Percentiles rank a stretch among this genome's conserved stretches.
phyloP scores from a whole-genome alignment of 2,888 invertebrate species.

The Scaptomyza tumidula region DNA sequence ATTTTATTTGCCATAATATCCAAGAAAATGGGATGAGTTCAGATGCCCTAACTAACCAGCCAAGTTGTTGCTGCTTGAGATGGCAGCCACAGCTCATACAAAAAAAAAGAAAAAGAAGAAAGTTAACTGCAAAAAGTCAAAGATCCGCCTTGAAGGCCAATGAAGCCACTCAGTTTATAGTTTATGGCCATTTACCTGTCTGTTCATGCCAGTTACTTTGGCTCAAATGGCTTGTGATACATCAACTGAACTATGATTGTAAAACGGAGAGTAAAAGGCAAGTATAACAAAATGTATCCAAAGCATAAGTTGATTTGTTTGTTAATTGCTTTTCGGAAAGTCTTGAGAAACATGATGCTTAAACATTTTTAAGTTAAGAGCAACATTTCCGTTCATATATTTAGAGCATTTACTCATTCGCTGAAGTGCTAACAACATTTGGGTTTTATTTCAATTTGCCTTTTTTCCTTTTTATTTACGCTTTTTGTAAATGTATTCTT shows the following conservation, averaged over 20 bases:
- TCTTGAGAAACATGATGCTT: background rate
- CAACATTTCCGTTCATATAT: background rate
- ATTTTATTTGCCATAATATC: conserved; percentile 51
- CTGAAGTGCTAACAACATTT: background rate
- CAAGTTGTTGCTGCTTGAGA: conserved; percentile 16
- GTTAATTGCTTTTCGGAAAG: background rate
- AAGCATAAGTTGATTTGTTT: background rate
- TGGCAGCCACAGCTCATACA: conserved; percentile 29
- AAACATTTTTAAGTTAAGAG: background rate
- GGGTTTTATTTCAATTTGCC: conserved; percentile 31
- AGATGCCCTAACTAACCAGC: conserved; percentile 34
- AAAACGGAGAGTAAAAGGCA: background rate
- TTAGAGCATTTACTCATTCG: conserved; percentile 29
- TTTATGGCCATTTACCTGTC: conserved; percentile 51
- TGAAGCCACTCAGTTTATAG: conserved; percentile 35
- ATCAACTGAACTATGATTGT: conserved; percentile 16
- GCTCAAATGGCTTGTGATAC: conserved; percentile 5
- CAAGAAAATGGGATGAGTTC: background rate
- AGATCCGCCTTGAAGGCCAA: conserved; percentile 46
- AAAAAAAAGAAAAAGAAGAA: background rate
- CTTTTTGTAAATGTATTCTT: conserved; percentile 1
- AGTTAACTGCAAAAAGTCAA: conserved; percentile 31
- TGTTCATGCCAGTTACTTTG: conserved; percentile 21
- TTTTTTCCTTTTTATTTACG: conserved; percentile 32
- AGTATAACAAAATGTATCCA: background rate